These are phyloP conservation scores for Platyrinchus mystaceus DNA, from an alignment of 2,797 vertebrate genomes.

Conservation along the genomic window DNA sequence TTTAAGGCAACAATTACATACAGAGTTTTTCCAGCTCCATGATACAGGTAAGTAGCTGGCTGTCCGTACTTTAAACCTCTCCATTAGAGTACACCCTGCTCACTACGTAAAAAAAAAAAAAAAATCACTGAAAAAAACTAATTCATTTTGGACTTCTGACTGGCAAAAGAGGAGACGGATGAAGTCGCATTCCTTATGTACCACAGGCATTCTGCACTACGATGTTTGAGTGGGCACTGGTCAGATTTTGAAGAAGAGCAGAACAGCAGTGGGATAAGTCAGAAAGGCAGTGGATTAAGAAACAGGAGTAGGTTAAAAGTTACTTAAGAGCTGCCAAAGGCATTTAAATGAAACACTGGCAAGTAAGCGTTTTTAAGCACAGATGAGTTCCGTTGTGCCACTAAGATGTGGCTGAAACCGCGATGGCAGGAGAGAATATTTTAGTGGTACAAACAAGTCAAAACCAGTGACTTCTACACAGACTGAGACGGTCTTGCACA, in stretches of 20 bases:
- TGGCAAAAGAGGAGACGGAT: not conserved
- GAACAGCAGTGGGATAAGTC: not conserved
- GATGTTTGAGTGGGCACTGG: not conserved
- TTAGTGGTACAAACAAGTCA: not conserved
- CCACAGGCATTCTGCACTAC: not conserved
- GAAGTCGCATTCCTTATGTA: not conserved
- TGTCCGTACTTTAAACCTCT: not conserved
- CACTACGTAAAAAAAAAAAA: too few species aligned
- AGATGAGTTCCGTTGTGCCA: not conserved
- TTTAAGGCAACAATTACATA: not conserved
- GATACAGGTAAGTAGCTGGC: not conserved
- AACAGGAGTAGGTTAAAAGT: not conserved
- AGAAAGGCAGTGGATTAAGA: not conserved
- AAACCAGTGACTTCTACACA: not conserved
- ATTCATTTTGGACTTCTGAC: not conserved
- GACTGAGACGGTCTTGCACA: not conserved
- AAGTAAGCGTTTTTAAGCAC: not conserved
- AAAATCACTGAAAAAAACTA: rapidly evolving
- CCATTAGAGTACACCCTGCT: not conserved
- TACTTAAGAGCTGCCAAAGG: not conserved
- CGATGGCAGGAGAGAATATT: not conserved
- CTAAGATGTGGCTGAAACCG: not conserved
- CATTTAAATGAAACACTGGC: not conserved
- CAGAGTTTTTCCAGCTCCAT: not conserved
- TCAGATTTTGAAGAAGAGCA: not conserved